phyloP scores from a whole-genome alignment of 2,113 vertebrate genomes.

The Dromiciops gliroides region DNA sequence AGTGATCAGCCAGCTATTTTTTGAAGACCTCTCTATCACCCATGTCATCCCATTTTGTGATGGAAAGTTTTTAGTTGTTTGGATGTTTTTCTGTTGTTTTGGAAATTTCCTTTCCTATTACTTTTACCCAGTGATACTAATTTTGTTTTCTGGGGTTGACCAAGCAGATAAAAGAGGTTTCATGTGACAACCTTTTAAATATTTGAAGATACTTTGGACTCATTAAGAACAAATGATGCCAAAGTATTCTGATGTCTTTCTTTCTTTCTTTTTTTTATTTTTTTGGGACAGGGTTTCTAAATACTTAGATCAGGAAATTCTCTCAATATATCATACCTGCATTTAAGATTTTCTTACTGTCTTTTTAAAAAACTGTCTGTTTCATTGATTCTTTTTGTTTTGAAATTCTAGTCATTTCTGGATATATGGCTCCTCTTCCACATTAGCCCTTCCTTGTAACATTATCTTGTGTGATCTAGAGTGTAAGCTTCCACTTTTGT shows the following conservation, averaged over 20 bases:
- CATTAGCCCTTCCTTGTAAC: background rate
- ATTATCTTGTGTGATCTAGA: background rate
- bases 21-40: background rate
- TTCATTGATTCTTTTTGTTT: background rate
- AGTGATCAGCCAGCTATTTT: background rate
- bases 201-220: background rate
- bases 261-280: background rate
- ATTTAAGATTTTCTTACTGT: background rate
- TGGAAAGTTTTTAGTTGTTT: background rate
- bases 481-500: background rate
- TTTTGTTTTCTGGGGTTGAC: background rate
- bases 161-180: background rate
- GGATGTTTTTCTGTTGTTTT: background rate
- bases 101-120: background rate
- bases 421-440: background rate
- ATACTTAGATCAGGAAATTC: background rate
- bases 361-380: background rate
- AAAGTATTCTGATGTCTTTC: background rate
- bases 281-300: background rate
- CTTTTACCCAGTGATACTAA: background rate
- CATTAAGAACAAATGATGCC: background rate
- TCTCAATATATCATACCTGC: background rate
- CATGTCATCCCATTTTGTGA: background rate
- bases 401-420: background rate
- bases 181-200: background rate